Percentiles rank a stretch among this genome's conserved stretches.
phyloP scores from a whole-genome alignment of 2,888 invertebrate genomes.

The Syritta pipiens region DNA sequence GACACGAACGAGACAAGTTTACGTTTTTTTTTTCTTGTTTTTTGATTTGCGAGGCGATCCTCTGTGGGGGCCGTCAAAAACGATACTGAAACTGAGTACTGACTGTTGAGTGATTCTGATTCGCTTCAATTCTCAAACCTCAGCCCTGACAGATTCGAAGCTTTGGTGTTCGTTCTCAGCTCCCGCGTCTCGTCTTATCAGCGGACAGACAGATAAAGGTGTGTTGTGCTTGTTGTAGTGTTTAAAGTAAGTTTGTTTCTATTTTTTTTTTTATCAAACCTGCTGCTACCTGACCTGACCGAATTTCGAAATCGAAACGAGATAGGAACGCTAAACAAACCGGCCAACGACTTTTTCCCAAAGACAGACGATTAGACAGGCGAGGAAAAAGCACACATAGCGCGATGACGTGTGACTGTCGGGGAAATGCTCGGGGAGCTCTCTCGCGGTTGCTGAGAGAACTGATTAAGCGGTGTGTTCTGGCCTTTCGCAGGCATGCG shows the following conservation, averaged over 20 bases:
- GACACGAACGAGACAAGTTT: not conserved
- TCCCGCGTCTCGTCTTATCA: not conserved
- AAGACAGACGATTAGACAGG: not conserved
- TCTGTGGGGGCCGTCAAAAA: conserved; percentile 55
- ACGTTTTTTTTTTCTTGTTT: not conserved
- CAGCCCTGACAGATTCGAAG: conserved; percentile 22
- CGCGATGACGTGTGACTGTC: conserved; percentile 15
- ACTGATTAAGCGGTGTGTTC: conserved; percentile 4
- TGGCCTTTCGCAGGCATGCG: no score
- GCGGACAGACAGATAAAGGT: not conserved
- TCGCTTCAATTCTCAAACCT: conserved; percentile 39
- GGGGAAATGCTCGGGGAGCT: no score
- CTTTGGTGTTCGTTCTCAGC: conserved; percentile 17
- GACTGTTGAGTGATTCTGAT: no score
- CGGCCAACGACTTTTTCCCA: conserved; percentile 51
- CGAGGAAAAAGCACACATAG: conserved; percentile 13
- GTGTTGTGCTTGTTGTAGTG: conserved; percentile 45
- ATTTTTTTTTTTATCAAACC: not conserved
- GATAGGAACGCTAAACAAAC: not conserved
- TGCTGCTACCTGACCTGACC: conserved; percentile 63
- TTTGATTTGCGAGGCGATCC: conserved; percentile 33
- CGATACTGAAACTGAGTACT: no score
- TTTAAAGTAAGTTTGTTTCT: no score
- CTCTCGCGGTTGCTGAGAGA: no score
- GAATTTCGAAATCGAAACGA: conserved; percentile 47